Evolutionary conservation across 2,113 vertebrate species (phyloP).

Genomic region (Athene noctua): DNA sequence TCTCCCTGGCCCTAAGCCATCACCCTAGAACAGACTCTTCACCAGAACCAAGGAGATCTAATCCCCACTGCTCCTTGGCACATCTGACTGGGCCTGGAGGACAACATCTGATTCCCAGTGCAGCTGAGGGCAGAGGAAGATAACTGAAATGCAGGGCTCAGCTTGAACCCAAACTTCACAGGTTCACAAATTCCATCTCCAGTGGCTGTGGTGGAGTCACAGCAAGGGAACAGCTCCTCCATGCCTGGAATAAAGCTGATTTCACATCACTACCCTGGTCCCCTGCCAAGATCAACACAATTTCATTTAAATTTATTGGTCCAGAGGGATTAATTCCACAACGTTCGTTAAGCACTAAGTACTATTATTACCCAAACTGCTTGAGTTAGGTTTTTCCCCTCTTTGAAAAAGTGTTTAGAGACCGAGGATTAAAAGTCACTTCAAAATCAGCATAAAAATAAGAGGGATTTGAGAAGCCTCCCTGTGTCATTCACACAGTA

Average conservation of each 20-base stretch:
- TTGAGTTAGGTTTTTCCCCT: not conserved
- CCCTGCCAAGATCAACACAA: not conserved
- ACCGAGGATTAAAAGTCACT: conserved; percentile 41
- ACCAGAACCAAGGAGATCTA: too few relatives aligned
- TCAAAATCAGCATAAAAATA: conserved; percentile 22
- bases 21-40: not conserved
- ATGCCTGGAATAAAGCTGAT: not conserved
- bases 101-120: not conserved
- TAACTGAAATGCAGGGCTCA: not conserved
- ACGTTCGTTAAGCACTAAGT: not conserved
- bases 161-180: not conserved
- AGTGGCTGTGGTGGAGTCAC: not conserved
- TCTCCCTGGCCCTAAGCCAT: not conserved
- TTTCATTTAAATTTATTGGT: not conserved
- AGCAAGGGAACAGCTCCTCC: not conserved
- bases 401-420: conserved; percentile 11
- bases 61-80: not conserved
- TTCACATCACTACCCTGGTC: not conserved
- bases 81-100: not conserved
- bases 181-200: not conserved
- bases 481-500: not conserved
- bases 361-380: conserved; percentile 21
- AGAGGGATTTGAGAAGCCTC: not conserved
- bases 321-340: conserved; percentile 20
- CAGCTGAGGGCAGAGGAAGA: not conserved